These are phyloP conservation scores for Galerucella calmariensis DNA, from an alignment of 2,888 invertebrate genomes.

Conservation along the genomic window DNA sequence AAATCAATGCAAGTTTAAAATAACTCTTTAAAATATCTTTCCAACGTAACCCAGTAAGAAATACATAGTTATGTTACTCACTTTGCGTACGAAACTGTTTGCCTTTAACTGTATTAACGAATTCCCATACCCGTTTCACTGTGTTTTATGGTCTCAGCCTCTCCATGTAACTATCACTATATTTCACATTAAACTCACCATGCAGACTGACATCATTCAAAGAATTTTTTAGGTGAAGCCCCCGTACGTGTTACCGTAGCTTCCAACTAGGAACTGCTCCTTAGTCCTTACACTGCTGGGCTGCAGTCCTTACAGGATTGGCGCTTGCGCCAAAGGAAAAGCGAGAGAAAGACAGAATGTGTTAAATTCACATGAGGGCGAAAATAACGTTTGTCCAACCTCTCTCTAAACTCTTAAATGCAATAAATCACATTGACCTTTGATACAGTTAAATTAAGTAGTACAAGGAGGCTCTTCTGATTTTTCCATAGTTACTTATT, in stretches of 20 bases:
- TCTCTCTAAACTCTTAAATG: background rate
- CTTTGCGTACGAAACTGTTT: background rate
- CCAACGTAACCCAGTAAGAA: background rate
- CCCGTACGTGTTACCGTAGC: slow-evolving; percentile 55
- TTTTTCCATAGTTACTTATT: background rate
- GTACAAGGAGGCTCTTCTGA: background rate
- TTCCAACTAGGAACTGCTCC: slow-evolving; percentile 57
- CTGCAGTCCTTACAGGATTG: slow-evolving; percentile 55
- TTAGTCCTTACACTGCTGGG: slow-evolving; percentile 50
- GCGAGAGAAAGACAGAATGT: background rate
- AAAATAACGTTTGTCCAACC: slow-evolving; percentile 1
- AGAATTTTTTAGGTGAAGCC: slow-evolving; percentile 37
- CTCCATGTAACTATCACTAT: background rate
- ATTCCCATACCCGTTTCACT: background rate
- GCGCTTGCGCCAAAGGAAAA: slow-evolving; percentile 50
- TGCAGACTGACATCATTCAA: slow-evolving; percentile 33
- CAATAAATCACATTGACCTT: background rate
- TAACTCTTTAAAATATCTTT: background rate
- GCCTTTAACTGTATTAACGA: background rate
- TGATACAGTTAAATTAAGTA: background rate
- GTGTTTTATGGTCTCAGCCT: background rate
- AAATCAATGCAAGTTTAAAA: background rate
- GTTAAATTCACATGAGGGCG: background rate
- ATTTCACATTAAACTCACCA: slow-evolving; percentile 13
- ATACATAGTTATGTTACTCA: background rate